Evolutionary conservation across 2,888 invertebrate genomes (phyloP).

Genomic region (Eupithecia subfuscata): DNA sequence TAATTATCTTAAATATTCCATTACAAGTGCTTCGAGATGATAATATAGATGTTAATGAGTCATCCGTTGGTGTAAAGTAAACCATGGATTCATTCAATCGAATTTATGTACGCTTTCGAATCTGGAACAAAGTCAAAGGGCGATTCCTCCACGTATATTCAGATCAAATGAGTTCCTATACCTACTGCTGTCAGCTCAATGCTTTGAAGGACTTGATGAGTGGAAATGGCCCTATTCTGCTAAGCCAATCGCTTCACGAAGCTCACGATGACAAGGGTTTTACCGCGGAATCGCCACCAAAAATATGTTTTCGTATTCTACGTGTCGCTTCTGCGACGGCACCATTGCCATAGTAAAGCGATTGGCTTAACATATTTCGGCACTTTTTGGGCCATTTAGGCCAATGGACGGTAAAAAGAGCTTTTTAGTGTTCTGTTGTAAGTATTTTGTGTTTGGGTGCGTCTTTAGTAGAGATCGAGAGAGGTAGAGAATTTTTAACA

Average conservation of each 20-base stretch:
- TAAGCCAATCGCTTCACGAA: neutral
- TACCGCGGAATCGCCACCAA: neutral
- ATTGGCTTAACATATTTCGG: neutral
- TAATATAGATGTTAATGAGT: neutral
- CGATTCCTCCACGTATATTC: neutral
- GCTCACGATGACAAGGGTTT: neutral
- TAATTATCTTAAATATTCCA: too few species aligned
- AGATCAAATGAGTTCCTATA: neutral
- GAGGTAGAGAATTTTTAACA: neutral
- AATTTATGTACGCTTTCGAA: conserved; percentile 6
- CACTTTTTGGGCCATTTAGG: neutral
- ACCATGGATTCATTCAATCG: neutral
- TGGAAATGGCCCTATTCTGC: neutral
- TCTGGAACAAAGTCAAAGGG: neutral
- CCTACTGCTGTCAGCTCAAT: neutral
- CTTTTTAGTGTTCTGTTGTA: neutral
- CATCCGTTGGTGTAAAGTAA: neutral
- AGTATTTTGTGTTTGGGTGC: conserved; percentile 3
- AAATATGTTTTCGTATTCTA: neutral
- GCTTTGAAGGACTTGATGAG: neutral
- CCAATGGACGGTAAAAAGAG: neutral
- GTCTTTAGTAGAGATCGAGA: neutral
- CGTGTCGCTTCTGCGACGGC: too few species aligned
- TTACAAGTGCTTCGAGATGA: neutral
- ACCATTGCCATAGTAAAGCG: neutral